Evolutionary conservation across 2,113 vertebrate species (phyloP).

Genomic region (Nesospiza acunhae): DNA sequence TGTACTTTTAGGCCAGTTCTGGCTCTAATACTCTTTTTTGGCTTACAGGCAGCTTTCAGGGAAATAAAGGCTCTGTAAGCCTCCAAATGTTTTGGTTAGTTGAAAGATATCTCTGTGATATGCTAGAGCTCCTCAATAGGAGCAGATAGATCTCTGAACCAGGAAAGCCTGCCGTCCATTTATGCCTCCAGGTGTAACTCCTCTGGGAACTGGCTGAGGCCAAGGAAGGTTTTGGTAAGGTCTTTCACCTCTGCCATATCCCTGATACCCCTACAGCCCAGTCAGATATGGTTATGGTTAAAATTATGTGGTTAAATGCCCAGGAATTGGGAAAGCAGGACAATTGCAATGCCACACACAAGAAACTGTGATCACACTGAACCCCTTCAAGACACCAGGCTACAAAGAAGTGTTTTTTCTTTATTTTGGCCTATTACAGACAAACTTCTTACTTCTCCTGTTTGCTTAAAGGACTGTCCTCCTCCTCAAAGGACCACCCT

Average conservation of each 20-base stretch:
- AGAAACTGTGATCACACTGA: neutral
- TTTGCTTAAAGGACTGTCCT: neutral
- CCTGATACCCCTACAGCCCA: neutral
- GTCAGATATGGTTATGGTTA: neutral
- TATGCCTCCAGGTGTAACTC: neutral
- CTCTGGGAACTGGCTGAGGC: neutral
- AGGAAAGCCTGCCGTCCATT: neutral
- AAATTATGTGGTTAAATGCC: neutral
- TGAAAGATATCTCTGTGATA: neutral
- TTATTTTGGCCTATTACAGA: neutral
- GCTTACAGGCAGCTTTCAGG: neutral
- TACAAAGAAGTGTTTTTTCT: neutral
- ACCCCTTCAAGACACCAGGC: neutral
- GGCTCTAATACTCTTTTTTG: neutral
- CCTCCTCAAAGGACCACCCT: neutral
- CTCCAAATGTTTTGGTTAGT: neutral
- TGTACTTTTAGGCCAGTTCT: neutral
- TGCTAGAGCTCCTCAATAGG: neutral
- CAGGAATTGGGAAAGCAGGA: neutral
- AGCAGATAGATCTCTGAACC: neutral
- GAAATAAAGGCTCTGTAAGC: neutral
- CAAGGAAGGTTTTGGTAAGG: neutral
- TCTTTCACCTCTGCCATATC: neutral
- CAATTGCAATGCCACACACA: rapidly evolving
- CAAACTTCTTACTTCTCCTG: neutral